Evolutionary conservation across 2,113 vertebrate species (phyloP), one percentile per base, ranked within the genome.

Genomic region (Macheiramphus alcinus): DNA sequence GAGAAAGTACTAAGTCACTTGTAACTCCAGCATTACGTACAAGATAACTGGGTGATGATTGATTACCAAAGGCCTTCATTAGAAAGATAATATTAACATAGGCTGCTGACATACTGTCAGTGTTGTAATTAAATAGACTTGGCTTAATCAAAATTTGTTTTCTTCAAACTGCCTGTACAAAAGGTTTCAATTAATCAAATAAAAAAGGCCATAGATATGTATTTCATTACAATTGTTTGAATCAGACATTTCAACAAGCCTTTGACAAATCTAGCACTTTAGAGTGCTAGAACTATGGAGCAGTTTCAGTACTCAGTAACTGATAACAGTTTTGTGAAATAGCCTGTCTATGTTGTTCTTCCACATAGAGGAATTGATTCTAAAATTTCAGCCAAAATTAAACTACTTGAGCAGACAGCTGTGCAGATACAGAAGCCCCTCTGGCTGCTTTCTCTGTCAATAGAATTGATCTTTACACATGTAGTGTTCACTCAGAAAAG

Each of bases 351-450:
- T 13, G 26, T 2, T 74, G 21, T 10, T 79, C 42, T 87, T 70
- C 31, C 25, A 65, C 10, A 53, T 0, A 8, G 20, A 92, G 31
- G 5, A 91, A 80, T 0, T 0, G 0, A 42, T 42, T 70, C 48
- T 52, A 63, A 47, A n/a, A 65, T 27, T 86, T 67, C 70, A 80
- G 58, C 21, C 40, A 68, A 68, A 80, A 82, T 43, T 45, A 31
- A 96, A 62, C 26, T 38, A 21, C 52, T 72, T 38, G 40, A 61
- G 48, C 17, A 47, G 45, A 45, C 36, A 79, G 17, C 8, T 63
- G 22, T 11, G n/a, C 50, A 85, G 38, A 31, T 1, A 53, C 4
- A 67, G 50, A 48, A 78, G 47, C 14, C 38, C 45, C 36, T 29
- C 36, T 62, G 27, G 32, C 50, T 80, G 71, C 47, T 40, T 74